Evolutionary conservation across 2,888 invertebrate genomes (phyloP).

Genomic region (Diloba caeruleocephala): DNA sequence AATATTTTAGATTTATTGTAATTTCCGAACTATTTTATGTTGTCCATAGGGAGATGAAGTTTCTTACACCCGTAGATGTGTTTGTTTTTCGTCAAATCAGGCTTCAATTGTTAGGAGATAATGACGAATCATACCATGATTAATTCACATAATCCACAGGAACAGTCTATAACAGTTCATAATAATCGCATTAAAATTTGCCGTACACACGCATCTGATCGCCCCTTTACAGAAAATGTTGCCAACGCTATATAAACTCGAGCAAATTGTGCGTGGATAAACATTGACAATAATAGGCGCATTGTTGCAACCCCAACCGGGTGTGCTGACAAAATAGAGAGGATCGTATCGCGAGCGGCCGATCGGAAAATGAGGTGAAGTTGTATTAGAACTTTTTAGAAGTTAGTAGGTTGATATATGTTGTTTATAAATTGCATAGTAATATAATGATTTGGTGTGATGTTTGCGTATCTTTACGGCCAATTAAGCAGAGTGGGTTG

Average conservation of each 20-base stretch:
- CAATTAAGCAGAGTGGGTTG: conserved; percentile 18
- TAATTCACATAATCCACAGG: conserved; percentile 41
- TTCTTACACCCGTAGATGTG: neutral
- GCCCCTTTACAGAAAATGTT: conserved; percentile 69
- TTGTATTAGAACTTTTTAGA: conserved; percentile 45
- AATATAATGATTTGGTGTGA: conserved; percentile 9
- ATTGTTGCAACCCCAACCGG: conserved; percentile 78
- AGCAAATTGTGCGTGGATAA: conserved; percentile 88
- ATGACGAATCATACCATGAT: conserved; percentile 24
- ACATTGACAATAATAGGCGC: conserved; percentile 83
- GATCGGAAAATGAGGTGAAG: conserved; percentile 61
- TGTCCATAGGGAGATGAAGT: too few relatives aligned
- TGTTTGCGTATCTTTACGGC: conserved; percentile 18
- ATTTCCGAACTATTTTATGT: too few relatives aligned
- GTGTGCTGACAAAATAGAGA: conserved; percentile 58
- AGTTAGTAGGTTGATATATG: too few relatives aligned
- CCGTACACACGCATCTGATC: conserved; percentile 48
- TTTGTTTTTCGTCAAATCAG: neutral
- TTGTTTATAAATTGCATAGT: too few relatives aligned
- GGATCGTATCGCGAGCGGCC: conserved; percentile 50
- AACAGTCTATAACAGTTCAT: conserved; percentile 48
- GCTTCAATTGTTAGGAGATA: neutral
- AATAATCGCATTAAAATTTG: conserved; percentile 72
- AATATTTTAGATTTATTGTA: too few relatives aligned
- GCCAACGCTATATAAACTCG: conserved; percentile 83